These are phyloP conservation scores for Druon quercuslanigerum DNA, from an alignment of 1,140 invertebrate species.

Conservation along the genomic window DNA sequence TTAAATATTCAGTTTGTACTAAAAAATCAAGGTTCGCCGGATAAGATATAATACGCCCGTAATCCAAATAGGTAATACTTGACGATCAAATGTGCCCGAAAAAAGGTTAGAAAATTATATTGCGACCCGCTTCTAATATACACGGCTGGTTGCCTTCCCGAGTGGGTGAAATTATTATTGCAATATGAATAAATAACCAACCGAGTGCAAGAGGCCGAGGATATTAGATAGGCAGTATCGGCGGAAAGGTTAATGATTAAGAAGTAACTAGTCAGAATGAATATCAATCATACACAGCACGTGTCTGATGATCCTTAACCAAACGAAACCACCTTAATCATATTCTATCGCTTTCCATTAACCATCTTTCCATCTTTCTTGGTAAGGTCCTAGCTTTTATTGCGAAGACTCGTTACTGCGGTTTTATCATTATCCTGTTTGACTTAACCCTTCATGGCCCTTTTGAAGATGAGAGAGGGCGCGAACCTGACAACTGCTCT, in stretches of 20 bases:
- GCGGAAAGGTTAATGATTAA: constrained; percentile 56
- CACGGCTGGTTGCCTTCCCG: background rate
- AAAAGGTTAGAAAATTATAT: constrained; percentile 22
- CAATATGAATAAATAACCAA: constrained; percentile 17
- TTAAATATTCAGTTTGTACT: constrained; percentile 18
- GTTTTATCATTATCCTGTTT: constrained; percentile 29
- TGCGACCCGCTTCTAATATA: background rate
- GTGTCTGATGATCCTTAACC: constrained; percentile 48
- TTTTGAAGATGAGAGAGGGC: background rate
- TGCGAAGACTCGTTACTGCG: constrained; percentile 18
- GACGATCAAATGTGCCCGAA: background rate
- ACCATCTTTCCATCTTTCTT: background rate
- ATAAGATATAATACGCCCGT: constrained; percentile 13
- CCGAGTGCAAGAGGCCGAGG: background rate
- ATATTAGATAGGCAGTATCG: constrained; percentile 35
- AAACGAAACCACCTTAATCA: constrained; percentile 44
- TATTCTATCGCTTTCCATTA: background rate
- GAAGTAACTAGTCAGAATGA: constrained; percentile 56
- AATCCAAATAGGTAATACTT: constrained; percentile 7
- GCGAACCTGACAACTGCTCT: background rate
- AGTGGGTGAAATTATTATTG: constrained; percentile 28
- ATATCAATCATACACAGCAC: constrained; percentile 54
- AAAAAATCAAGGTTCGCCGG: constrained; percentile 1
- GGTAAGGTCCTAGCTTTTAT: background rate
- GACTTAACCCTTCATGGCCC: constrained; percentile 15